These are phyloP conservation scores for Leucophenga varia DNA, from an alignment of 1,140 invertebrate genomes.

Conservation along the genomic window DNA sequence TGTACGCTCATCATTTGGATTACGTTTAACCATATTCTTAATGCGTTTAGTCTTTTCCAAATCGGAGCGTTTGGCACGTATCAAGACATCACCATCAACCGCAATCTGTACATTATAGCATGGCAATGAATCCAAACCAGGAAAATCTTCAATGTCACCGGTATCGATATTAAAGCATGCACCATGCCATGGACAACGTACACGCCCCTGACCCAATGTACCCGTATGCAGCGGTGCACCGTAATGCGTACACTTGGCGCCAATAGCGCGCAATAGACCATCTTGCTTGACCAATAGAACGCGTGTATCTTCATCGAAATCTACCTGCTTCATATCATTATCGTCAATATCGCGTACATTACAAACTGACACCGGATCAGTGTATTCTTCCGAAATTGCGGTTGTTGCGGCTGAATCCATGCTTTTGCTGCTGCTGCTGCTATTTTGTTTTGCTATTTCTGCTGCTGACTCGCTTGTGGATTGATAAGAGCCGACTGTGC, in stretches of 20 bases:
- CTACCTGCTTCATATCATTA: conserved; percentile 84
- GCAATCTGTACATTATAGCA: conserved; percentile 73
- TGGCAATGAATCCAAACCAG: conserved; percentile 86
- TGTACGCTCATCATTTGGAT: conserved; percentile 59
- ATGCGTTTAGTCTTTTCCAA: conserved; percentile 64
- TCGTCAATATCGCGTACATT: conserved; percentile 73
- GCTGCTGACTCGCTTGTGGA: too few species aligned
- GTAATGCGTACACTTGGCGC: conserved; percentile 90
- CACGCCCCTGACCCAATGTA: conserved; percentile 76
- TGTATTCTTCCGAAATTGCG: too few species aligned
- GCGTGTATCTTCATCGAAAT: conserved; percentile 70
- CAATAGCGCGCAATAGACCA: conserved; percentile 77
- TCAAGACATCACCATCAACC: conserved; percentile 66
- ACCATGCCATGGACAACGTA: conserved; percentile 95
- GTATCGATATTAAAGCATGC: conserved; percentile 90
- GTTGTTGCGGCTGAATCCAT: too few species aligned
- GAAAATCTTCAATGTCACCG: conserved; percentile 91
- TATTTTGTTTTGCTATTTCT: too few species aligned
- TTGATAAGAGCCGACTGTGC: too few species aligned
- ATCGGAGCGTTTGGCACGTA: conserved; percentile 66
- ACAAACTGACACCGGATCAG: conserved; percentile 65
- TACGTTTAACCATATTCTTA: conserved; percentile 63
- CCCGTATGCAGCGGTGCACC: conserved; percentile 83
- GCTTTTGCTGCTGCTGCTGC: too few species aligned
- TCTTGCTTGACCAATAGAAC: conserved; percentile 82